These are phyloP conservation scores for Gavialis gangeticus DNA, from an alignment of 2,113 vertebrate genomes.

Conservation along the genomic window DNA sequence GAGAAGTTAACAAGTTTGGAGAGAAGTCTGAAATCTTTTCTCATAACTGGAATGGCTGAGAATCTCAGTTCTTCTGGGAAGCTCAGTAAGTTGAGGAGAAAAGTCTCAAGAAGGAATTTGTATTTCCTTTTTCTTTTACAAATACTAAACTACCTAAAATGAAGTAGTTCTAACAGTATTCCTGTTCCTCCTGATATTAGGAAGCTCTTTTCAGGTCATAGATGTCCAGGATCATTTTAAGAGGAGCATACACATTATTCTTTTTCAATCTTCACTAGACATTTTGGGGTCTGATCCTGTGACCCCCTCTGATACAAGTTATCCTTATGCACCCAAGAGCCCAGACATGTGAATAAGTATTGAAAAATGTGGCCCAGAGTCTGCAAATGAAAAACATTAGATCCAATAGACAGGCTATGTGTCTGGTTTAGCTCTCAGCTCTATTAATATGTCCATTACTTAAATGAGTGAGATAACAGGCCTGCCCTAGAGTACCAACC, in stretches of 20 bases:
- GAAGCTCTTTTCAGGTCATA: not conserved
- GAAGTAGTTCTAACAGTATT: not conserved
- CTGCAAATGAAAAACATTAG: constrained; percentile 66
- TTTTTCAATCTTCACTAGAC: not conserved
- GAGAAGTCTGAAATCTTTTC: not conserved
- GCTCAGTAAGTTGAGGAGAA: not conserved
- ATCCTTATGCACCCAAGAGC: constrained; percentile 54
- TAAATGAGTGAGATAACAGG: constrained; percentile 60
- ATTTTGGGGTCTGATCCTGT: constrained; percentile 23
- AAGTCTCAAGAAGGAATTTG: not conserved
- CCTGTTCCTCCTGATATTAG: not conserved
- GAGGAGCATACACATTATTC: not conserved
- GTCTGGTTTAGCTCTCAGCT: constrained; percentile 69
- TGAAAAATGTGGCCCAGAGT: not conserved
- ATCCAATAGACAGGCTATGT: constrained; percentile 23
- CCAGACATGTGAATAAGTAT: constrained; percentile 39
- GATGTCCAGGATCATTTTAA: not conserved
- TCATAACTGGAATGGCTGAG: not conserved
- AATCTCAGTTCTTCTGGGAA: not conserved
- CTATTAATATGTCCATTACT: constrained; percentile 49
- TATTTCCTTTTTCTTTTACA: not conserved
- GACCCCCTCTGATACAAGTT: constrained; percentile 14
- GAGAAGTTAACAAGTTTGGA: not conserved
- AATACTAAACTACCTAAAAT: not conserved
- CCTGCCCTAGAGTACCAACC: constrained; percentile 42